Percentiles rank a stretch among this genome's conserved stretches.
Evolutionary conservation across 2,797 vertebrate genomes (phyloP).

Genomic region (Lates japonicus): DNA sequence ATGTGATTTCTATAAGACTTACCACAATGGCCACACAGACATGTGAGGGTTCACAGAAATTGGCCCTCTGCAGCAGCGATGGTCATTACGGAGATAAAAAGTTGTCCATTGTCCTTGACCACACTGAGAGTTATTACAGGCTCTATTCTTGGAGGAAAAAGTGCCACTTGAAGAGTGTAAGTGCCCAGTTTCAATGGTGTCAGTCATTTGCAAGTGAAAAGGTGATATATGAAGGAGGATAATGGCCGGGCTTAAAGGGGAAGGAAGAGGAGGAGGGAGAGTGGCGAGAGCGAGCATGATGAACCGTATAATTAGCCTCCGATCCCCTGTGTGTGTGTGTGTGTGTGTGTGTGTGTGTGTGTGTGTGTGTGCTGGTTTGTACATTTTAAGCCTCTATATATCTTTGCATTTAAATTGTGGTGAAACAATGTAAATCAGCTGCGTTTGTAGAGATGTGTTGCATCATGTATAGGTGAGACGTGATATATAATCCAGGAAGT

Average conservation of each 20-base stretch:
- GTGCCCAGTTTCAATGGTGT: constrained; percentile 45
- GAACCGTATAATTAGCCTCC: constrained; percentile 54
- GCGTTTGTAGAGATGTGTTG: constrained; percentile 1
- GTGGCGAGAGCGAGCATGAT: not conserved
- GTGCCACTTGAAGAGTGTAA: constrained; percentile 53
- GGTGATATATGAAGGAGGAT: constrained; percentile 61
- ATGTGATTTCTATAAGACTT: not conserved
- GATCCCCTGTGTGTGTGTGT: not conserved
- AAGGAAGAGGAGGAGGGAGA: constrained; percentile 1
- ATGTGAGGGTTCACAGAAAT: constrained; percentile 1
- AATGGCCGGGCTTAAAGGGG: constrained; percentile 38
- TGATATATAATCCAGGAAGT: no score
- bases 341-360: not conserved
- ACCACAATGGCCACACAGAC: not conserved
- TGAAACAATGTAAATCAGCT: no score
- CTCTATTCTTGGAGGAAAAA: constrained; percentile 56
- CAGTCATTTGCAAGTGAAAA: constrained; percentile 66
- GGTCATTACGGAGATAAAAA: constrained; percentile 50
- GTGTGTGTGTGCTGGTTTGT: not conserved
- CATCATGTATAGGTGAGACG: not conserved
- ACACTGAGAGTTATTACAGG: constrained; percentile 45
- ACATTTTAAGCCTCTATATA: not conserved
- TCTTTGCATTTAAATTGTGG: no score
- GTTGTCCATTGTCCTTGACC: constrained; percentile 42
- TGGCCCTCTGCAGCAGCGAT: not conserved